Base-by-base conservation (phyloP, 2,797 vertebrate species). In the Gouania willdenowi region DNA sequence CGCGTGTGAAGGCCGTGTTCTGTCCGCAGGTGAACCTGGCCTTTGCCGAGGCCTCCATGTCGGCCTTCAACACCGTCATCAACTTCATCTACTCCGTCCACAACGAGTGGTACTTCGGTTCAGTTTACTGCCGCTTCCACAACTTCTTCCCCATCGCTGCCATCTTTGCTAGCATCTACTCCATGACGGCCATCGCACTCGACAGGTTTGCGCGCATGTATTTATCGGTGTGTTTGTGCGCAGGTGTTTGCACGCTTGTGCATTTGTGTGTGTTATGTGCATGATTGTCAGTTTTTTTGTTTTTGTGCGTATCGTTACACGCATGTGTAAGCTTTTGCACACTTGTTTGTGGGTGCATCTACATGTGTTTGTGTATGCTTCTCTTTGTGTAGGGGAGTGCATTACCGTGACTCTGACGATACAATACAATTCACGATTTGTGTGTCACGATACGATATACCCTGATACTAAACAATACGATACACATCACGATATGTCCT, bases 61-160 rank as follows among this genome's bases (percentile, higher is more conserved):
- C 93, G 0, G 93, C 92, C 0, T 92, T 97, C 80, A 97, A 97
- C 69, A 92, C 94, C 0, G 92, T 93, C 5, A 90, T 97, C 58
- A 97, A 96, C 87, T 97, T 97, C 57, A 85, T 89, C 72, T 97
- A 95, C 7, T 90, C 90, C 2, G 77, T 92, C 17, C 92, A 94
- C 83, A 94, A 94, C 11, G 92, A 91, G 70, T 97, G 94, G 94
- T 96, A 97, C 85, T 97, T 92, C 0, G 94, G 94, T n/a, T 44
- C 73, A n/a, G 73, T 82, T 41, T 97, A 97, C 84, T 97, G 94
- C 76, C 91, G 91, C 57, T 95, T 97, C 71, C 94, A 97, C 81
- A 97, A 97, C 92, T 94, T 97, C 87, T 97, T 96, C 73, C 94
- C 94, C 31, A 92, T 94, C 1, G 92, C 94, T 0, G 92, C 94